Evolutionary conservation across 2,113 vertebrate genomes (phyloP).

Genomic region (Kobus ellipsiprymnus): DNA sequence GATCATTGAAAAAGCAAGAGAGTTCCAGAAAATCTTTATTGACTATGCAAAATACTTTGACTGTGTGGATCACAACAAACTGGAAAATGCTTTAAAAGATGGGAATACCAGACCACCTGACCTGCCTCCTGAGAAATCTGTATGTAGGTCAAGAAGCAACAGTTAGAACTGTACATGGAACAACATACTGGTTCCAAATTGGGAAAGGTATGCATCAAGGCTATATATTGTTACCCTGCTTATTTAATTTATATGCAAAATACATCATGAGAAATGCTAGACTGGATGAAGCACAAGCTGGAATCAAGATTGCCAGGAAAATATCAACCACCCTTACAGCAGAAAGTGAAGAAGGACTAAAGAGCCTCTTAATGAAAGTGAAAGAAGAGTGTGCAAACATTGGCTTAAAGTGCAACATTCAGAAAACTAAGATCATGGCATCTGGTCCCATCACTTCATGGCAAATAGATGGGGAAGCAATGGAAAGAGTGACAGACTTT

Average conservation of each 20-base stretch:
- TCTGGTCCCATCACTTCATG: background rate
- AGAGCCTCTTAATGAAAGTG: background rate
- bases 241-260: background rate
- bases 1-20: accelerated
- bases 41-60: background rate
- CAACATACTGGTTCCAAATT: background rate
- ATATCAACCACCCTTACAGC: background rate
- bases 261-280: background rate
- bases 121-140: background rate
- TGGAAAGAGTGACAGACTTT: background rate
- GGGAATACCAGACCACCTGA: background rate
- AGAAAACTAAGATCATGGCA: background rate
- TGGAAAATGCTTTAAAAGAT: background rate
- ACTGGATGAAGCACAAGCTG: background rate
- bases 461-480: background rate
- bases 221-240: background rate
- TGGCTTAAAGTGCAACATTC: background rate
- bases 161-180: background rate
- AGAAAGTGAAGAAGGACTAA: background rate
- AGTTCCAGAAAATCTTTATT: background rate
- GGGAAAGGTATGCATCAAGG: background rate
- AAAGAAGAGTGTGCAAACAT: accelerated
- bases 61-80: background rate
- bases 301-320: background rate
- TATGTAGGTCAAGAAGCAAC: background rate